Evolutionary conservation across 1,140 invertebrate genomes (phyloP).

Genomic region (Heliothis virescens): DNA sequence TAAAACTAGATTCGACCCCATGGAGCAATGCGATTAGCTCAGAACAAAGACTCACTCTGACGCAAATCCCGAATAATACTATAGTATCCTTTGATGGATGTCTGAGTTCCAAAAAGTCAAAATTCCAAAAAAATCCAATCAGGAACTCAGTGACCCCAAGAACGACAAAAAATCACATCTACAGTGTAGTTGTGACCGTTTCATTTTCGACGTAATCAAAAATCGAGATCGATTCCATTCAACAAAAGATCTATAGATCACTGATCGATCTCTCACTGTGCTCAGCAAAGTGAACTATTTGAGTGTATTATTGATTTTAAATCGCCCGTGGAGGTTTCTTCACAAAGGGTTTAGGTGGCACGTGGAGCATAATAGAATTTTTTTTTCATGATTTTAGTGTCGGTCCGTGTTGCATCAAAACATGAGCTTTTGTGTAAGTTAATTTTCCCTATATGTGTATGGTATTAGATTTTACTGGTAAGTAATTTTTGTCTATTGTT

Average conservation of each 20-base stretch:
- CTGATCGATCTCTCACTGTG: constrained; percentile 81
- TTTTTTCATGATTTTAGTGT: neutral
- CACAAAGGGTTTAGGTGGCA: constrained; percentile 66
- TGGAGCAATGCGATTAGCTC: neutral
- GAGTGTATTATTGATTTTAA: constrained; percentile 81
- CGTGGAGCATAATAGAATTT: constrained; percentile 53
- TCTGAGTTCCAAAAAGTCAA: constrained; percentile 25
- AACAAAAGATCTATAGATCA: constrained; percentile 47
- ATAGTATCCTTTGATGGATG: constrained; percentile 27
- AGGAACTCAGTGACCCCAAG: constrained; percentile 63
- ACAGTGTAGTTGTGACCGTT: constrained; percentile 56
- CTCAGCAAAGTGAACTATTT: constrained; percentile 80
- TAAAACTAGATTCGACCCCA: neutral
- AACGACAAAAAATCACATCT: constrained; percentile 60
- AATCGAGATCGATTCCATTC: constrained; percentile 44
- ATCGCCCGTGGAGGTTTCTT: constrained; percentile 71
- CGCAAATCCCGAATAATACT: constrained; percentile 11
- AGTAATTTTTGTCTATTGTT: too few species aligned
- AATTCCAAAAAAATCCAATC: constrained; percentile 61
- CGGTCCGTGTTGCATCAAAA: constrained; percentile 25
- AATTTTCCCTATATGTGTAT: neutral
- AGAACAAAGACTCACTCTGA: neutral
- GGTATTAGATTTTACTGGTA: neutral
- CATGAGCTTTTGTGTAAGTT: neutral
- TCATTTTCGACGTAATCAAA: constrained; percentile 62